Evolutionary conservation across 2,797 vertebrate species (phyloP).

Genomic region (Esox lucius): DNA sequence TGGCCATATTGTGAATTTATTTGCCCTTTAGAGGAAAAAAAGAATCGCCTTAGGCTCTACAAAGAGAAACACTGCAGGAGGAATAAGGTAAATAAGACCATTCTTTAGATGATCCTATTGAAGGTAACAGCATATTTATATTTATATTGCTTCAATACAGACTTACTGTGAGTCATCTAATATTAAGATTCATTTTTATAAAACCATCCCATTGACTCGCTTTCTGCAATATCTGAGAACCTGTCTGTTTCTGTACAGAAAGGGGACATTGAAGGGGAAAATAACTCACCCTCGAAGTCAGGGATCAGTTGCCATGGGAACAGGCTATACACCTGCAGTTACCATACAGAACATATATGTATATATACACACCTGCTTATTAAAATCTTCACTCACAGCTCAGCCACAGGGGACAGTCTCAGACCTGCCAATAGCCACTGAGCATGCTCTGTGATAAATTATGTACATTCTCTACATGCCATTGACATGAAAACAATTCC

Average conservation of each 20-base stretch:
- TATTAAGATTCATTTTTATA: neutral
- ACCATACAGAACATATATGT: neutral
- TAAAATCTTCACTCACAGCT: neutral
- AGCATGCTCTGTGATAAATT: neutral
- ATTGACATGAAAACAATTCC: neutral
- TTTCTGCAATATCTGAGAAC: neutral
- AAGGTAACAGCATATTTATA: neutral
- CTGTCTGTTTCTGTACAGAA: conserved; percentile 1
- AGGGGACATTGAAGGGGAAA: neutral
- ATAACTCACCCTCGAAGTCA: neutral
- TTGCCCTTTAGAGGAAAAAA: neutral
- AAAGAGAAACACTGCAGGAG: neutral
- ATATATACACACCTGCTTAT: neutral
- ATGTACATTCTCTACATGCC: neutral
- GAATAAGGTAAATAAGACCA: neutral
- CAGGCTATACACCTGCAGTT: conserved; percentile 2
- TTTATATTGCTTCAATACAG: neutral
- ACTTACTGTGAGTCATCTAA: neutral
- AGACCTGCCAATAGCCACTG: neutral
- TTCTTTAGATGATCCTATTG: neutral
- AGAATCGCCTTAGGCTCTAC: neutral
- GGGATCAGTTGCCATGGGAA: conserved; percentile 6
- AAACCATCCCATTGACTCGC: neutral
- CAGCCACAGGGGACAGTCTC: conserved; percentile 1
- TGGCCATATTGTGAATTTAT: neutral